A percentile compares a stretch with the other conserved stretches of the same genome.
These are phyloP conservation scores for Tragelaphus buxtoni DNA, from an alignment of 2,113 vertebrate genomes.

Conservation along the genomic window DNA sequence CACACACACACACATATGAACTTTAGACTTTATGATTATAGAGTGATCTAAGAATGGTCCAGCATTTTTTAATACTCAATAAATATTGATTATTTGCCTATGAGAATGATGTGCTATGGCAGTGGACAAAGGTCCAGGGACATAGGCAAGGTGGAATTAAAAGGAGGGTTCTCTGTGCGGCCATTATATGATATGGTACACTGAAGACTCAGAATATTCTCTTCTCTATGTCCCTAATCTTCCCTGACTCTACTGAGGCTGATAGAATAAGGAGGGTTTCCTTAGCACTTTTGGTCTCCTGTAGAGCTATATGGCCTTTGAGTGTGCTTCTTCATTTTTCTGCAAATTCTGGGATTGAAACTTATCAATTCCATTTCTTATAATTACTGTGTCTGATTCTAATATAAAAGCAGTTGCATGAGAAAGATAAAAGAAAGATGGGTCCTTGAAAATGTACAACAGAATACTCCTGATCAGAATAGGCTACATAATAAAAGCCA, in stretches of 20 bases:
- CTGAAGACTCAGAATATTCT: background rate
- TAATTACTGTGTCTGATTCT: background rate
- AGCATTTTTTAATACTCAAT: background rate
- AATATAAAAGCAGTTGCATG: background rate
- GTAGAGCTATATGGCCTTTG: background rate
- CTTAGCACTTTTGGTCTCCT: background rate
- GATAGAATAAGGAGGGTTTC: background rate
- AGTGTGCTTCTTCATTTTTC: background rate
- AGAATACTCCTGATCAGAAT: background rate
- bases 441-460: background rate
- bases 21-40: background rate
- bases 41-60: background rate
- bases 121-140: background rate
- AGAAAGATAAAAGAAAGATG: background rate
- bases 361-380: background rate
- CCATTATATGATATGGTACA: background rate
- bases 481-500: background rate
- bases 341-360: background rate
- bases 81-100: background rate
- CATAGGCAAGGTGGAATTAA: background rate
- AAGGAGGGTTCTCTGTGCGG: background rate
- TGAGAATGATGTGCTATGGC: background rate
- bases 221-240: background rate
- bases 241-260: background rate
- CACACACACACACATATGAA: background rate